phyloP scores from a whole-genome alignment of 2,888 invertebrate genomes.

The Plebejus anna region DNA sequence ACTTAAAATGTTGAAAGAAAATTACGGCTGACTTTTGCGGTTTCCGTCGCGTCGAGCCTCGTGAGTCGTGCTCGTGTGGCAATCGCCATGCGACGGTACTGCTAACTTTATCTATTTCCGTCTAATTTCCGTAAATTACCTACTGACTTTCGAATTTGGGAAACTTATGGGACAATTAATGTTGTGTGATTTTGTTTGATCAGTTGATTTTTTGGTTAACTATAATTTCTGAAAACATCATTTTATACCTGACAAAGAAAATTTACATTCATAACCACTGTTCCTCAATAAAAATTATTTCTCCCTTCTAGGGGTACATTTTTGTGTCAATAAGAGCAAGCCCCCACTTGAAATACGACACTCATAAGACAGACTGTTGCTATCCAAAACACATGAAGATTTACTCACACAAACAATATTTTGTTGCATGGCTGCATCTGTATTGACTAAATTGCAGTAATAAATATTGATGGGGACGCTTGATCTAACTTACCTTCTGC shows the following conservation, averaged over 20 bases:
- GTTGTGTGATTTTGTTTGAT: not conserved
- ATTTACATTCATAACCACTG: not conserved
- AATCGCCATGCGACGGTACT: not conserved
- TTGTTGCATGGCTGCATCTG: too few species aligned
- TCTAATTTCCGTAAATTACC: not conserved
- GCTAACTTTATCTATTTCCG: not conserved
- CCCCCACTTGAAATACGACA: too few species aligned
- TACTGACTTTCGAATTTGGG: not conserved
- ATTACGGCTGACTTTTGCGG: slow-evolving; percentile 27
- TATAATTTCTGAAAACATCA: not conserved
- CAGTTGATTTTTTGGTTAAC: not conserved
- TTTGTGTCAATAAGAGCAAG: too few species aligned
- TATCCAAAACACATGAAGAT: too few species aligned
- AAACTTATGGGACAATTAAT: not conserved
- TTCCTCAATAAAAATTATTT: not conserved
- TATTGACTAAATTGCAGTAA: too few species aligned
- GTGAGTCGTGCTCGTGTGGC: slow-evolving; percentile 23
- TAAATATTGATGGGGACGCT: too few species aligned
- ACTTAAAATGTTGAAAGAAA: slow-evolving; percentile 38
- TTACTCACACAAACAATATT: too few species aligned
- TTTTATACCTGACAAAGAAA: not conserved
- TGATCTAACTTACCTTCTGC: too few species aligned
- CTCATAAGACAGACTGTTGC: too few species aligned
- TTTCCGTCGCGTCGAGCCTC: slow-evolving; percentile 9
- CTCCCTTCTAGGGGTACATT: not conserved